Conservation (phyloP, 2,113 vertebrate species). For the Caretta caretta region DNA sequence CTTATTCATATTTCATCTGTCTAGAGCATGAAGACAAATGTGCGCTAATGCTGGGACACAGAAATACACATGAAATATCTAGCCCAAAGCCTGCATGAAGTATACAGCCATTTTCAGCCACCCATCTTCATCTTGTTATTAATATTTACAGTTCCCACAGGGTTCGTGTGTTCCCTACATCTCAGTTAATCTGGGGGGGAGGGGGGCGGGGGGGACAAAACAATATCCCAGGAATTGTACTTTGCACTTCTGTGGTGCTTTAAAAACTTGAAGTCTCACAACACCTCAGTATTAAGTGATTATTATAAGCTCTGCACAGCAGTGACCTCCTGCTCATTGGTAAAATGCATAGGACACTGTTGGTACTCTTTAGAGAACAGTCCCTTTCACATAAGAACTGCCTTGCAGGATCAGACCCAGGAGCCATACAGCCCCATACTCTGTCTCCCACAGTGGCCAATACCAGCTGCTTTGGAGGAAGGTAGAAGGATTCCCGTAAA, state of each 20-base stretch:
- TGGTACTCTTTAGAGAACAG: too few relatives aligned
- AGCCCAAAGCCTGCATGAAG: constrained; percentile 11
- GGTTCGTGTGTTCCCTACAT: neutral
- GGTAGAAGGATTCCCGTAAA: too few relatives aligned
- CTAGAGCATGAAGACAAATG: neutral
- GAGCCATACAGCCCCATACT: too few relatives aligned
- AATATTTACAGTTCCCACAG: neutral
- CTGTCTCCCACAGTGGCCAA: too few relatives aligned
- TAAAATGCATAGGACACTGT: too few relatives aligned
- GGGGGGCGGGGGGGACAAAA: neutral
- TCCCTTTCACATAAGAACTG: too few relatives aligned
- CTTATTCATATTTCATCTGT: constrained; percentile 54
- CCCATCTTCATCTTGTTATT: neutral
- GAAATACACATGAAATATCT: neutral
- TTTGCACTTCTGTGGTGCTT: too few relatives aligned
- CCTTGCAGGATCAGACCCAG: too few relatives aligned
- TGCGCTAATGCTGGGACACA: constrained; percentile 8
- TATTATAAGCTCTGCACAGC: neutral
- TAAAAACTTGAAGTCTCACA: neutral
- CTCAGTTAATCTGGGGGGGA: neutral
- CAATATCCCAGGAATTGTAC: neutral
- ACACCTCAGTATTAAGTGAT: neutral
- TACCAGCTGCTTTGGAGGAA: too few relatives aligned
- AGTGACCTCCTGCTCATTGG: too few relatives aligned
- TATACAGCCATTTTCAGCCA: constrained; percentile 46